phyloP scores from a whole-genome alignment of 2,113 vertebrate genomes.

The Callorhinus ursinus region DNA sequence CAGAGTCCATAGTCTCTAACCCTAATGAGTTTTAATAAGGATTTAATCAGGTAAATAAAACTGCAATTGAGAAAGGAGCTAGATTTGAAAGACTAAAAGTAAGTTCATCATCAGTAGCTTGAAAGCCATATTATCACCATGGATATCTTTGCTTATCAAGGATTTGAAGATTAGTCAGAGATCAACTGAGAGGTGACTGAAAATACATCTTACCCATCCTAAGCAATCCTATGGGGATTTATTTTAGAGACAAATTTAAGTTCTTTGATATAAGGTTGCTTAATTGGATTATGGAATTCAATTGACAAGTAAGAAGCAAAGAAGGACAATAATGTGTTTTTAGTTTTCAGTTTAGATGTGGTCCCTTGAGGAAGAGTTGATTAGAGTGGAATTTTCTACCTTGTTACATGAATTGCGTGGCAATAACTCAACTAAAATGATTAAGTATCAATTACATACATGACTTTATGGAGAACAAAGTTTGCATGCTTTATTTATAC shows the following conservation, averaged over 20 bases:
- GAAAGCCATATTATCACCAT: neutral
- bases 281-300: slow-evolving; percentile 3
- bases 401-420: slow-evolving; percentile 35
- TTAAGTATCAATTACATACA: slow-evolving; percentile 7
- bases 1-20: no score
- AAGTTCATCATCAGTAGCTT: neutral
- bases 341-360: slow-evolving; percentile 39
- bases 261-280: neutral
- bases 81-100: neutral
- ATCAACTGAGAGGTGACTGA: neutral
- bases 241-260: neutral
- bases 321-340: neutral
- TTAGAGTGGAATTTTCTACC: slow-evolving; percentile 52
- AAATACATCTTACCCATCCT: neutral
- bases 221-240: neutral
- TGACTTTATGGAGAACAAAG: slow-evolving; percentile 31
- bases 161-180: neutral
- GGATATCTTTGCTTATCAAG: neutral
- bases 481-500: neutral
- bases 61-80: neutral
- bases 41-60: neutral
- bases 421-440: slow-evolving; percentile 54
- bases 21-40: neutral
- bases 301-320: slow-evolving; percentile 10
- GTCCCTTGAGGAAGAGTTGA: slow-evolving; percentile 36